Conservation (phyloP, 1,140 invertebrate species). For the Ectropis grisescens region DNA sequence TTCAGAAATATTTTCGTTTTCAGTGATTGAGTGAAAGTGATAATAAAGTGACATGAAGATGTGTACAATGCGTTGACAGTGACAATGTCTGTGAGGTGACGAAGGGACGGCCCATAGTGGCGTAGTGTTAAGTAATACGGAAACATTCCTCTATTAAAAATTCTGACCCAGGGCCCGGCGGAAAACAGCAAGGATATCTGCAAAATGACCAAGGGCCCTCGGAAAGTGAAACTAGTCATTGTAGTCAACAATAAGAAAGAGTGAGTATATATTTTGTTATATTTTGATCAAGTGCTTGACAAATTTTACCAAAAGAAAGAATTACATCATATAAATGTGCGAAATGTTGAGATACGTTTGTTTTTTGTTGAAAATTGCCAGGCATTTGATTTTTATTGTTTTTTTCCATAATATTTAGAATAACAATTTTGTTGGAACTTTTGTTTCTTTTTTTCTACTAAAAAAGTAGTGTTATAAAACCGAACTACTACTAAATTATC, state of each 20-base stretch:
- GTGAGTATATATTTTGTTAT: constrained; percentile 43
- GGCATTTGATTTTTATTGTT: too few species aligned
- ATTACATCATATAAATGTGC: too few species aligned
- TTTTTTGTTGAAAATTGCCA: too few species aligned
- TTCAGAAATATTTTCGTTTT: constrained; percentile 8
- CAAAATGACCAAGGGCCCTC: constrained; percentile 71
- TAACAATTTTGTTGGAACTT: too few species aligned
- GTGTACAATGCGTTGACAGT: constrained; percentile 9
- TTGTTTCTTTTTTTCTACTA: too few species aligned
- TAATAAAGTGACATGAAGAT: constrained; percentile 15
- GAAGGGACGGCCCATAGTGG: constrained; percentile 28
- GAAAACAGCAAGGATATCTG: constrained; percentile 50
- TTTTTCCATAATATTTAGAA: too few species aligned
- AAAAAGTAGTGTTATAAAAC: too few species aligned
- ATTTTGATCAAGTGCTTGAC: not conserved
- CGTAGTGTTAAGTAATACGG: constrained; percentile 32
- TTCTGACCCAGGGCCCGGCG: constrained; percentile 55
- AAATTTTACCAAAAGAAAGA: too few species aligned
- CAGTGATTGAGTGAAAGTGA: constrained; percentile 6
- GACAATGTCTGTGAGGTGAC: constrained; percentile 56
- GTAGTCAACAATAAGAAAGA: constrained; percentile 72
- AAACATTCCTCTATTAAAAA: constrained; percentile 68
- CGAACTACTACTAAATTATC: too few species aligned
- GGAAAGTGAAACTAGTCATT: constrained; percentile 71
- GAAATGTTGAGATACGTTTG: too few species aligned